Percentiles rank a stretch among this genome's conserved stretches.
These are phyloP conservation scores for Heliconius hewitsoni DNA, from an alignment of 1,140 invertebrate genomes.

Conservation along the genomic window DNA sequence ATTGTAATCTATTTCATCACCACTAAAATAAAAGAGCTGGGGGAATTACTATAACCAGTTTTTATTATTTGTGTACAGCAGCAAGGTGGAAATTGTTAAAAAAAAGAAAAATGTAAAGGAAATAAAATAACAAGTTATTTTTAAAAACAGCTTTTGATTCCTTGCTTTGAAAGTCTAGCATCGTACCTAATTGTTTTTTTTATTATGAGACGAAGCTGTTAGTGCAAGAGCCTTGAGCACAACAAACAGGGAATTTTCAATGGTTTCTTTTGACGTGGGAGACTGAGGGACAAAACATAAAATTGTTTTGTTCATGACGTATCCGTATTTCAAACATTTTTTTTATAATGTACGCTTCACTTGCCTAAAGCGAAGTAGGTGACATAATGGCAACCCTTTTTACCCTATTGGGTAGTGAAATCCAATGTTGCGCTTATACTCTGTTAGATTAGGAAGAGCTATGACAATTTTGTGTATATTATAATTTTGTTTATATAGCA, in stretches of 20 bases:
- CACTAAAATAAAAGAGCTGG: too few species aligned
- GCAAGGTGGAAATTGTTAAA: neutral
- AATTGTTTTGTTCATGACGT: conserved; percentile 1
- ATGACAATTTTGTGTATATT: neutral
- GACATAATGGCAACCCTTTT: neutral
- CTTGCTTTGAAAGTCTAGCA: neutral
- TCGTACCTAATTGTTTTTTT: neutral
- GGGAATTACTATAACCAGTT: too few species aligned
- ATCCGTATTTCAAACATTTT: neutral
- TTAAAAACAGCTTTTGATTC: conserved; percentile 2
- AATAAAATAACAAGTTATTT: neutral
- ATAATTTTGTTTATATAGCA: neutral
- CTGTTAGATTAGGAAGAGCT: neutral
- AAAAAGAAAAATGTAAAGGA: neutral
- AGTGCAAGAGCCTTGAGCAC: neutral
- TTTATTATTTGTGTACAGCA: neutral
- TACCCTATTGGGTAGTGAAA: neutral
- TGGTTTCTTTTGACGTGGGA: conserved; percentile 4
- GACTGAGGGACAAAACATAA: neutral
- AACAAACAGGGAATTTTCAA: conserved; percentile 12
- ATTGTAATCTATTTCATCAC: too few species aligned
- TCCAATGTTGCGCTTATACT: neutral
- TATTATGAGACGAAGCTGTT: neutral
- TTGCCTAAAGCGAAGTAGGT: too few species aligned
- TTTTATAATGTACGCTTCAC: neutral